A percentile compares a stretch with the other conserved stretches of the same genome.
Evolutionary conservation across 2,888 invertebrate species (phyloP).

Genomic region (Ectropis crepuscularia): DNA sequence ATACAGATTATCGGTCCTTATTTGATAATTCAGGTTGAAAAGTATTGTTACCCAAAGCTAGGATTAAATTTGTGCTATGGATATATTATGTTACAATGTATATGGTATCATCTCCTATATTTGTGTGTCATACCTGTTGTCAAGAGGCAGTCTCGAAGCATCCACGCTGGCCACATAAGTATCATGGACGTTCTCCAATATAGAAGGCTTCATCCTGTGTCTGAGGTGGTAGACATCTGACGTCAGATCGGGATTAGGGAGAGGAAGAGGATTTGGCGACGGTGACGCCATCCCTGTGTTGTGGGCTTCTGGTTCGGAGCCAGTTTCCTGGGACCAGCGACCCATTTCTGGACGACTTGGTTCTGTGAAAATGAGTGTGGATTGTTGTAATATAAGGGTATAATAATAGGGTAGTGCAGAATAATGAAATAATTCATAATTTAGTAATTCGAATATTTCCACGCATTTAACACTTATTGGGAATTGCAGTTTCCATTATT

Average conservation of each 20-base stretch:
- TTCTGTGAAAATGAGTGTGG: constrained; percentile 46
- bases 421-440: no score
- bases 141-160: constrained; percentile 69
- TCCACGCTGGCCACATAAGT: constrained; percentile 81
- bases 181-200: constrained; percentile 85
- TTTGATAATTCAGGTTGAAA: no score
- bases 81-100: no score
- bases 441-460: no score
- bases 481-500: no score
- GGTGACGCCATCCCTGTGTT: constrained; percentile 62
- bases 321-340: constrained; percentile 92
- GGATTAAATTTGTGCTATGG: no score
- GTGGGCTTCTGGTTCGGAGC: constrained; percentile 89
- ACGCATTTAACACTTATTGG: no score
- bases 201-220: constrained; percentile 83
- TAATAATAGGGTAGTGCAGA: background rate
- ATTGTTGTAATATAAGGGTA: background rate
- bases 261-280: constrained; percentile 88
- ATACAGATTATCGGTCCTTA: no score
- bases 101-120: no score
- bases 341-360: constrained; percentile 68
- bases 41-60: no score
- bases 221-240: constrained; percentile 84
- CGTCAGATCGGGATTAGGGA: constrained; percentile 92
- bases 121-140: constrained; percentile 75